phyloP scores from a whole-genome alignment of 2,888 invertebrate species.

The Xestia c-nigrum region DNA sequence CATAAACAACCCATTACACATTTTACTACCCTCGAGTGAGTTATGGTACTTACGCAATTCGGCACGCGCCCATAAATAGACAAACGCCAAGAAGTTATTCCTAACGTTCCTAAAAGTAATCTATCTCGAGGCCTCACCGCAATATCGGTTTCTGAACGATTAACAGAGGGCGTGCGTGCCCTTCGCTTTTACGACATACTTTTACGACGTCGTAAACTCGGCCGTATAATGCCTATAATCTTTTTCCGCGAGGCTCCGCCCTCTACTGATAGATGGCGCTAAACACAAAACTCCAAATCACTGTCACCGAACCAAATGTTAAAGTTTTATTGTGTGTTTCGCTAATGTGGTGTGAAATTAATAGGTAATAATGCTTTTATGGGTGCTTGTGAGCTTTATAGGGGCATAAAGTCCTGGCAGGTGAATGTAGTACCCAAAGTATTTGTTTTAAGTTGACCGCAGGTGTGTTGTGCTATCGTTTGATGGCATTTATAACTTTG shows the following conservation, averaged over 20 bases:
- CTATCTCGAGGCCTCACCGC: slow-evolving; percentile 89
- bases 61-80: slow-evolving; percentile 84
- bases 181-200: slow-evolving; percentile 89
- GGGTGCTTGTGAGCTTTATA: slow-evolving; percentile 88
- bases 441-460: slow-evolving; percentile 87
- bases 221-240: slow-evolving; percentile 89
- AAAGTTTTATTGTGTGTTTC: slow-evolving; percentile 90
- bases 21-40: slow-evolving; percentile 71
- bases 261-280: slow-evolving; percentile 85
- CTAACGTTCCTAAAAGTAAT: slow-evolving; percentile 86
- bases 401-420: slow-evolving; percentile 86
- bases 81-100: slow-evolving; percentile 88
- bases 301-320: slow-evolving; percentile 86
- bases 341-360: slow-evolving; percentile 91
- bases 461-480: slow-evolving; percentile 77
- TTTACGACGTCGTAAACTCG: slow-evolving; percentile 89
- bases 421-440: slow-evolving; percentile 80
- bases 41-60: slow-evolving; percentile 77
- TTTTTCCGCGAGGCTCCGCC: slow-evolving; percentile 84
- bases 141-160: slow-evolving; percentile 91
- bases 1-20: slow-evolving; percentile 71
- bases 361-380: slow-evolving; percentile 90
- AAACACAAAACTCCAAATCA: slow-evolving; percentile 86
- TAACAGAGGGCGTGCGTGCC: slow-evolving; percentile 91
- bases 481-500: slow-evolving; percentile 72